Evolutionary conservation across 2,888 invertebrate genomes (phyloP).

Genomic region (Philonicus albiceps): DNA sequence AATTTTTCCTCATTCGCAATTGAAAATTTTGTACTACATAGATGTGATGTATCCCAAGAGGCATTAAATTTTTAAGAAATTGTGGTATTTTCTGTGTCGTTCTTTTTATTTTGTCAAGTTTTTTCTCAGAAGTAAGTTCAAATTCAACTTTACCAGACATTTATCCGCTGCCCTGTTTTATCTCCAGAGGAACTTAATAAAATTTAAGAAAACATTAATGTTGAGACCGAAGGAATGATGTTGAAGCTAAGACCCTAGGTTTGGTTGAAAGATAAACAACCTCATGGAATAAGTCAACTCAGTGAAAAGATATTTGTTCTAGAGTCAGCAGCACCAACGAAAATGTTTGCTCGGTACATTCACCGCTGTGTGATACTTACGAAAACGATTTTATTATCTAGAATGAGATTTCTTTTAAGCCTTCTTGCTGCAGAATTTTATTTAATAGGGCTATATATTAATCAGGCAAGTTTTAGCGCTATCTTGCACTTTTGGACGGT

Average conservation of each 20-base stretch:
- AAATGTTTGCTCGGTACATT: background rate
- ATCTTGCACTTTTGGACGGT: background rate
- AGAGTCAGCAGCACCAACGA: background rate
- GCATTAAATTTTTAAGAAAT: background rate
- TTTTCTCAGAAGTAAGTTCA: background rate
- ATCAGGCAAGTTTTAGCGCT: background rate
- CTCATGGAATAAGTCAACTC: background rate
- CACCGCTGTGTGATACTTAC: background rate
- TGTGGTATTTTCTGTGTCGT: background rate
- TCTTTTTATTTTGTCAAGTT: background rate
- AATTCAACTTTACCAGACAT: background rate
- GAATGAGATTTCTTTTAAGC: background rate
- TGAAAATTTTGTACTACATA: background rate
- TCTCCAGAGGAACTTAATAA: background rate
- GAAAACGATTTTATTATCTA: background rate
- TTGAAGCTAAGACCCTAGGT: background rate
- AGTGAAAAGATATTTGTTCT: background rate
- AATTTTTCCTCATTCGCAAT: background rate
- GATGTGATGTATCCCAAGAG: background rate
- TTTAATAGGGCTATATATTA: background rate
- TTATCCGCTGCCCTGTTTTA: background rate
- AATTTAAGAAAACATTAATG: background rate
- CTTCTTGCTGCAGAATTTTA: background rate
- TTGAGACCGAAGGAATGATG: background rate
- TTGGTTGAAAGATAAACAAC: background rate